phyloP scores from a whole-genome alignment of 2,888 invertebrate genomes.

The Cheilosia grossa region DNA sequence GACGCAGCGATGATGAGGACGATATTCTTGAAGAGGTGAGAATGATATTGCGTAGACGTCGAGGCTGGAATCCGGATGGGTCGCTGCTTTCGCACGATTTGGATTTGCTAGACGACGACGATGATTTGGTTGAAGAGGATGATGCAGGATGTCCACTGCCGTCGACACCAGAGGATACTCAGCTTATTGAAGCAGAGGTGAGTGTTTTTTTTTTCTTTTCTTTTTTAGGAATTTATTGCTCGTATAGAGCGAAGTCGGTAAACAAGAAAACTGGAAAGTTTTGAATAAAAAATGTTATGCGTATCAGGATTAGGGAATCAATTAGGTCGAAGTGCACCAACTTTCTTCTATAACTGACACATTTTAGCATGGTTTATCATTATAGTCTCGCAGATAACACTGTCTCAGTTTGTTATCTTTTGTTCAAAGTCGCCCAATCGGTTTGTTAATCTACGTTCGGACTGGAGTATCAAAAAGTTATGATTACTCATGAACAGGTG shows the following conservation, averaged over 20 bases:
- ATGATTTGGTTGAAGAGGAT: conserved; percentile 86
- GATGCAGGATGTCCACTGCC: conserved; percentile 93
- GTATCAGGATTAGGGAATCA: too few species aligned
- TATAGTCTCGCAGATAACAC: too few species aligned
- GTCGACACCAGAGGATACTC: conserved; percentile 93
- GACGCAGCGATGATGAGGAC: conserved; percentile 78
- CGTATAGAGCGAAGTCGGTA: background rate
- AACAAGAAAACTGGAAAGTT: too few species aligned
- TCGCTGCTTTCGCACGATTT: conserved; percentile 80
- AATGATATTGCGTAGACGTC: conserved; percentile 82
- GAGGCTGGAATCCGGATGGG: conserved; percentile 82
- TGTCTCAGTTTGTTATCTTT: too few species aligned
- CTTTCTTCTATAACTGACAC: too few species aligned
- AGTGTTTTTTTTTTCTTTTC: conserved; percentile 64
- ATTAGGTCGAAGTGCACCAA: too few species aligned
- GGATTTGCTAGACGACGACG: conserved; percentile 81
- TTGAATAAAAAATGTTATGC: too few species aligned
- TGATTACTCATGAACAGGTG: too few species aligned
- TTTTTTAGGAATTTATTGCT: conserved; percentile 16
- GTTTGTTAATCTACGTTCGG: too few species aligned
- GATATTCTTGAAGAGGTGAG: conserved; percentile 81
- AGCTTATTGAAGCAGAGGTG: conserved; percentile 91
- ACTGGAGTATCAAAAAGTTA: too few species aligned
- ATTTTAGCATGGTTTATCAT: too few species aligned
- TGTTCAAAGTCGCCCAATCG: too few species aligned